Percentiles rank a stretch among this genome's conserved stretches.
Evolutionary conservation across 2,113 vertebrate genomes (phyloP).

Genomic region (Ramphastos sulfuratus): DNA sequence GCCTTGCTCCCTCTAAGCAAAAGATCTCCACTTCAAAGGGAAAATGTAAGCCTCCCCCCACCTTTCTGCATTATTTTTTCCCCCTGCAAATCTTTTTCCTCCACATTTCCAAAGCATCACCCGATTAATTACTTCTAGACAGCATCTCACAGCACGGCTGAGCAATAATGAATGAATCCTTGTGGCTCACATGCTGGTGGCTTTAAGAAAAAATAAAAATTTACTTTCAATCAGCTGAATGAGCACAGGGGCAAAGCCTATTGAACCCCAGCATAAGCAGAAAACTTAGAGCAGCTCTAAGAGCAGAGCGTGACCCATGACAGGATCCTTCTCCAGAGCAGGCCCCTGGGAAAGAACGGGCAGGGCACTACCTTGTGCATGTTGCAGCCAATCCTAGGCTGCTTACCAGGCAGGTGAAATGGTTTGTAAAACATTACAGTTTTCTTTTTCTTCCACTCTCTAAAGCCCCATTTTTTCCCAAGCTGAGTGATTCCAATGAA

Average conservation of each 20-base stretch:
- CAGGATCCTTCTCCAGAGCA: constrained; percentile 32
- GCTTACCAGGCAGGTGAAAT: neutral
- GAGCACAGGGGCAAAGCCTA: constrained; percentile 74
- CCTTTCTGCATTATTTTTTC: constrained; percentile 56
- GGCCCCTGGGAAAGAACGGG: neutral
- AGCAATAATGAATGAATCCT: constrained; percentile 76
- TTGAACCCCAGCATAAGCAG: constrained; percentile 39
- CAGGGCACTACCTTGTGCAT: neutral
- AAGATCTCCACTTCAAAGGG: constrained; percentile 44
- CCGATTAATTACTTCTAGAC: constrained; percentile 75
- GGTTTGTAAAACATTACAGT: constrained; percentile 6
- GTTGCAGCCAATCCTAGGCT: neutral
- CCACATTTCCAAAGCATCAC: constrained; percentile 67
- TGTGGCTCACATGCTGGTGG: constrained; percentile 73
- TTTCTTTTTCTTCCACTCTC: neutral
- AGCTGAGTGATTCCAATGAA: neutral
- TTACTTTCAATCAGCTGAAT: constrained; percentile 77
- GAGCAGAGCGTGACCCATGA: neutral
- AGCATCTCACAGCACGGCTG: constrained; percentile 71
- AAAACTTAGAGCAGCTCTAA: constrained; percentile 47
- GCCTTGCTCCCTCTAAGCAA: neutral
- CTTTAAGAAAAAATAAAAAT: constrained; percentile 66
- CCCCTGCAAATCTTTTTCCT: constrained; percentile 65
- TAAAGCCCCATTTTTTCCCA: constrained; percentile 27
- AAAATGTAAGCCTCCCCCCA: neutral